Evolutionary conservation across 2,888 invertebrate genomes (phyloP).

Genomic region (Folsomia candida): DNA sequence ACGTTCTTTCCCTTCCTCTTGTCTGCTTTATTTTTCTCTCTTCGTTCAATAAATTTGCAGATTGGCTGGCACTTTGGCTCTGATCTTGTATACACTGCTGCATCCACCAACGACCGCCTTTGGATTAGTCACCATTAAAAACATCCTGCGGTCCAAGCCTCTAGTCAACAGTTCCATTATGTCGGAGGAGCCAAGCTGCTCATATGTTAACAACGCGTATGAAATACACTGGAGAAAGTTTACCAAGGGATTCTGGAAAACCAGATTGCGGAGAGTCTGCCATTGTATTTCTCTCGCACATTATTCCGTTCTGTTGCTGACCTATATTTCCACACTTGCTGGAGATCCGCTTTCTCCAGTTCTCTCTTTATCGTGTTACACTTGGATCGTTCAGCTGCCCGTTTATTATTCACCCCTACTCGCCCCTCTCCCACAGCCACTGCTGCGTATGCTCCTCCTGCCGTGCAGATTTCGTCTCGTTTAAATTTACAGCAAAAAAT

Average conservation of each 20-base stretch:
- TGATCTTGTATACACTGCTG: not conserved
- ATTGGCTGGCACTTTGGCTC: not conserved
- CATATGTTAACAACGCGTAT: not conserved
- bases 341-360: not conserved
- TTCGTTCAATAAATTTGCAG: conserved; percentile 1
- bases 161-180: not conserved
- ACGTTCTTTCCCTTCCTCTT: not conserved
- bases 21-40: not conserved
- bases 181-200: not conserved
- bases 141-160: not conserved
- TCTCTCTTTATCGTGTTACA: not conserved
- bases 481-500: not conserved
- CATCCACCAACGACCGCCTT: too few species aligned
- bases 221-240: not conserved
- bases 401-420: not conserved
- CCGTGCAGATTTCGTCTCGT: too few species aligned
- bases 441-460: too few species aligned
- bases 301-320: not conserved
- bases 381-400: not conserved
- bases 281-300: not conserved
- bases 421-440: not conserved
- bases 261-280: not conserved
- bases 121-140: not conserved
- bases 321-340: not conserved
- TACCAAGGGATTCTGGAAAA: not conserved